phyloP scores from a whole-genome alignment of 2,113 vertebrate species.

The Hyperopisus bebe region DNA sequence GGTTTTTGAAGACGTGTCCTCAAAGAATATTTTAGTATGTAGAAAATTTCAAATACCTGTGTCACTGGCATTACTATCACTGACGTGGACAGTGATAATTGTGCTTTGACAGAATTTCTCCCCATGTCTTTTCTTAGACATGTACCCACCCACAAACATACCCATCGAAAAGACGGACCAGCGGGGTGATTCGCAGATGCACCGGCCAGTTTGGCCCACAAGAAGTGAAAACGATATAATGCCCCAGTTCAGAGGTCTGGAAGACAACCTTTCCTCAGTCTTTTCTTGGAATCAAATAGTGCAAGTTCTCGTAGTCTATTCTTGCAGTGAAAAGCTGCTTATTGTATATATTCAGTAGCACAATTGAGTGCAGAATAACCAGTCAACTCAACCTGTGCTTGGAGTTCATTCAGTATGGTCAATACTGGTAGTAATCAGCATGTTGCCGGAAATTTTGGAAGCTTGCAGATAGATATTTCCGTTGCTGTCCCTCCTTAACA shows the following conservation, averaged over 20 bases:
- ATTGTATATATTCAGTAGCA: not conserved
- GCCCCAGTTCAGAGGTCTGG: conserved; percentile 71
- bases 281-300: not conserved
- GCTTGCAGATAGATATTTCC: conserved; percentile 56
- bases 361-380: not conserved
- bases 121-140: conserved; percentile 52
- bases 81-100: not conserved
- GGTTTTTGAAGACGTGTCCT: not conserved
- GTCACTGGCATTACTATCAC: not conserved
- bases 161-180: conserved; percentile 83
- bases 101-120: not conserved
- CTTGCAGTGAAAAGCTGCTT: not conserved
- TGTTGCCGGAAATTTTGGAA: conserved; percentile 60
- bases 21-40: not conserved
- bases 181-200: conserved; percentile 55
- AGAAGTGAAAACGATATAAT: conserved; percentile 74
- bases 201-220: conserved; percentile 69
- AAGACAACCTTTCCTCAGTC: not conserved
- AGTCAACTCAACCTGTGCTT: not conserved
- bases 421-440: not conserved
- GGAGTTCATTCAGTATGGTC: not conserved
- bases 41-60: not conserved
- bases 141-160: conserved; percentile 77
- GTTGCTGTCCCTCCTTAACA: not conserved
- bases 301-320: not conserved